These are phyloP conservation scores for Thamnophis sirtalis DNA, from an alignment of 2,113 vertebrate species.

Conservation along the genomic window DNA sequence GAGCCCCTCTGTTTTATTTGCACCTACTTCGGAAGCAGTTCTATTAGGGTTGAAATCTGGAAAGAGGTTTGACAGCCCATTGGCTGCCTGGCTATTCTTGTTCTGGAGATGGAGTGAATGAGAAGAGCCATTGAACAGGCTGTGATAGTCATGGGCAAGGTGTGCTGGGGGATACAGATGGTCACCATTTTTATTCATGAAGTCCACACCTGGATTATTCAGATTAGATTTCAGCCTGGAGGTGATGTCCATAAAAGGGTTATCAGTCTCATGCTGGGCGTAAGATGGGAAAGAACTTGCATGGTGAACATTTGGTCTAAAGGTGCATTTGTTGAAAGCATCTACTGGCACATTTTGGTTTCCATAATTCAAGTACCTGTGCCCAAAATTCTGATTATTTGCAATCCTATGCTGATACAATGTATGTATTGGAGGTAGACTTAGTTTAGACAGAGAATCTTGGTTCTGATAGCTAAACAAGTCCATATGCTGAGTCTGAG, in stretches of 20 bases:
- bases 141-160: conserved; percentile 63
- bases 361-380: conserved; percentile 81
- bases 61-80: conserved; percentile 74
- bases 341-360: conserved; percentile 82
- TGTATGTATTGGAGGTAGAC: conserved; percentile 74
- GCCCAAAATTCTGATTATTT: conserved; percentile 74
- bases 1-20: conserved; percentile 65
- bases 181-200: conserved; percentile 74
- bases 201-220: conserved; percentile 70
- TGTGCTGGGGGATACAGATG: conserved; percentile 73
- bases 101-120: conserved; percentile 79
- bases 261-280: conserved; percentile 66
- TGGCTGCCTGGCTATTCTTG: conserved; percentile 70
- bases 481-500: conserved; percentile 82
- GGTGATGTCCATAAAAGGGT: conserved; percentile 75
- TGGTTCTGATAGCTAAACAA: conserved; percentile 80
- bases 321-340: conserved; percentile 75
- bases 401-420: conserved; percentile 85
- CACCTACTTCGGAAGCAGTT: conserved; percentile 66
- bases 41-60: conserved; percentile 72
- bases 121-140: conserved; percentile 68
- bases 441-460: conserved; percentile 68
- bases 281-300: conserved; percentile 75
- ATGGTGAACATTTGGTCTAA: conserved; percentile 72
- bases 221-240: conserved; percentile 70